Base-by-base conservation (phyloP, 2,797 vertebrate species). In the Leuciscus waleckii region DNA sequence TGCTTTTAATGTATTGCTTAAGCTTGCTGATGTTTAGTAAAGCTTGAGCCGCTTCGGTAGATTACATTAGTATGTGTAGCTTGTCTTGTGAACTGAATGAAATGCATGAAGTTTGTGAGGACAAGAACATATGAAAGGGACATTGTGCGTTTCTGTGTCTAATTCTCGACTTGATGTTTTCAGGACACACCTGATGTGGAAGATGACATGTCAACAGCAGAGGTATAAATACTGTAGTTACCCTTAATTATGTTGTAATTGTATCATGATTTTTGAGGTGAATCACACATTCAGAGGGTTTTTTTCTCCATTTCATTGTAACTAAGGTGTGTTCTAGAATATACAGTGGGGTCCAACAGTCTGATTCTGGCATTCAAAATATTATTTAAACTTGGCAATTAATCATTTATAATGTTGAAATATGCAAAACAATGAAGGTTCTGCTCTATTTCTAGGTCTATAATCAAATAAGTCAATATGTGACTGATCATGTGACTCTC, bases 181-280 rank as follows among this genome's bases (percentile, higher is more conserved):
- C 88, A 96, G 94, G 95, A 96, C 49, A 90, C 94, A 5, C 39
- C 92, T 83, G 95, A 95, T 54, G 92, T 95, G 51, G 95, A 96
- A 58, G 95, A 96, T 79, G 94, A 95, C 82, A 95, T 96, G 95
- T 94, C 92, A 23, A 92, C 93, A 61, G 91, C 93, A 86, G 95
- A 96, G 89, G 96, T 96, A 89, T 65, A 23, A 56, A 51, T 69
- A 32, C 37, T 70, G 29, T 58, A 69, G 19, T 76, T 29, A 26
- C 29, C 9, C 26, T 19, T 51, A 41, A 29, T 29, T 29, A 13
- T 49, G 1, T 65, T 65, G 26, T 32, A 23, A 35, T 32, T 49
- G 3, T 68, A 35, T 79, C 23, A 43, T 19, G 77, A 43, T 32
- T n/a, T 3, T 37, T 78, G 54, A 17, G 19, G 75, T 10, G 54